Conservation (phyloP, 2,113 vertebrate genomes). For the Poecilia latipinna region DNA sequence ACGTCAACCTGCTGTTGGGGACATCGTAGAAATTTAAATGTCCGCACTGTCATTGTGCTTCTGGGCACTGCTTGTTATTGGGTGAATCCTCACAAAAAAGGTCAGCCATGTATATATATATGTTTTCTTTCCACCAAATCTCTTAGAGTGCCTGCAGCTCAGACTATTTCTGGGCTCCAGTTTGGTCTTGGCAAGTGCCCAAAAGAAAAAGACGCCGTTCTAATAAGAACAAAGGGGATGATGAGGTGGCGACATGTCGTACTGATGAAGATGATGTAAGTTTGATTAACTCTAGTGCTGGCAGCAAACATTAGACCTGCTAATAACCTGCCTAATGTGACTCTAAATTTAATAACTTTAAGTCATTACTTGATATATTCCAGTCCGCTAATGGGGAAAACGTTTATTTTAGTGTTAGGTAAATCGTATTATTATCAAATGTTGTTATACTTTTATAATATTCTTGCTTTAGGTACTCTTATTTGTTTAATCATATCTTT, state of each 20-base stretch:
- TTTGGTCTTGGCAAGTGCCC: conserved; percentile 62
- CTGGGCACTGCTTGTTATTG: conserved; percentile 42
- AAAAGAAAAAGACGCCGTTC: conserved; percentile 63
- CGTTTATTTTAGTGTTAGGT: background rate
- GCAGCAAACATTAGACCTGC: conserved; percentile 12
- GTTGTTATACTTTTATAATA: no score
- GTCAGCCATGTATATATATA: conserved; percentile 55
- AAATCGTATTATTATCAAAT: no score
- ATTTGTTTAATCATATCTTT: no score
- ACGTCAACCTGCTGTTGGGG: conserved; percentile 18
- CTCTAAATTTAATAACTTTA: background rate
- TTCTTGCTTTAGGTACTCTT: no score
- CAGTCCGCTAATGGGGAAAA: background rate
- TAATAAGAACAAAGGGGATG: conserved; percentile 22
- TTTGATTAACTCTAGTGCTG: conserved; percentile 29
- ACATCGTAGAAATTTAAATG: conserved; percentile 38
- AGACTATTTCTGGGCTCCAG: conserved; percentile 57
- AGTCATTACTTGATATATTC: background rate
- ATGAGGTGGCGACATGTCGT: conserved; percentile 42
- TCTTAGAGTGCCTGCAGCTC: conserved; percentile 43
- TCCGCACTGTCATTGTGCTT: conserved; percentile 47
- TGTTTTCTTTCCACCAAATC: conserved; percentile 18
- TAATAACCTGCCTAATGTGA: background rate
- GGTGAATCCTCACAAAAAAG: conserved; percentile 48
- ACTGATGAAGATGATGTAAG: conserved; percentile 9